Evolutionary conservation across 37 sponge, comb jelly and placozoan genomes (phyloP).

Genomic region (Spongia lamella): DNA sequence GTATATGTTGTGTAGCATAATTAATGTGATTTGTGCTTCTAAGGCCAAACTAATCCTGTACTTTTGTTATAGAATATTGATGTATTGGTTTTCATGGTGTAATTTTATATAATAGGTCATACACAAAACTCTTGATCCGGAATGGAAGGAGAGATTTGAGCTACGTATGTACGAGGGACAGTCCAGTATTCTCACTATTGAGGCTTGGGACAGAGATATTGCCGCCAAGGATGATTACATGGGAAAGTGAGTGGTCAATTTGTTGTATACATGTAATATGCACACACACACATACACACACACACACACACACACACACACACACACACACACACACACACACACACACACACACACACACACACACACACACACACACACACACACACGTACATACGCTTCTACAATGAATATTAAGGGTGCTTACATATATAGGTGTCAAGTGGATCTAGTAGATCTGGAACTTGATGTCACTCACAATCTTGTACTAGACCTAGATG

Average conservation of each 20-base stretch:
- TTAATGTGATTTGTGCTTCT: not conserved
- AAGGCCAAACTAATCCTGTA: too few species aligned
- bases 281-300: slow-evolving; percentile 13
- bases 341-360: slow-evolving; percentile 15
- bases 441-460: slow-evolving; percentile 42
- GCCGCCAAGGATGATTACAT: slow-evolving; percentile 82
- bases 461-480: slow-evolving; percentile 49
- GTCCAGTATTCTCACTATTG: slow-evolving; percentile 62
- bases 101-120: slow-evolving; percentile 52
- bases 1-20: too few species aligned
- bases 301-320: slow-evolving; percentile 31
- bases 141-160: slow-evolving; percentile 89
- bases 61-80: too few species aligned
- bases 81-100: too few species aligned
- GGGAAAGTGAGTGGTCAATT: slow-evolving; percentile 67
- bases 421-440: slow-evolving; percentile 30
- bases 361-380: slow-evolving; percentile 20
- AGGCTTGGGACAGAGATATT: slow-evolving; percentile 85
- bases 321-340: slow-evolving; percentile 9
- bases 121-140: slow-evolving; percentile 72
- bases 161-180: slow-evolving; percentile 78
- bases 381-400: not conserved
- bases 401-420: not conserved
- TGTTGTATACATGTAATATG: not conserved
- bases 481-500: slow-evolving; percentile 33